These are phyloP conservation scores for Pelmatolapia mariae DNA, from an alignment of 2,113 vertebrate genomes.

Conservation along the genomic window DNA sequence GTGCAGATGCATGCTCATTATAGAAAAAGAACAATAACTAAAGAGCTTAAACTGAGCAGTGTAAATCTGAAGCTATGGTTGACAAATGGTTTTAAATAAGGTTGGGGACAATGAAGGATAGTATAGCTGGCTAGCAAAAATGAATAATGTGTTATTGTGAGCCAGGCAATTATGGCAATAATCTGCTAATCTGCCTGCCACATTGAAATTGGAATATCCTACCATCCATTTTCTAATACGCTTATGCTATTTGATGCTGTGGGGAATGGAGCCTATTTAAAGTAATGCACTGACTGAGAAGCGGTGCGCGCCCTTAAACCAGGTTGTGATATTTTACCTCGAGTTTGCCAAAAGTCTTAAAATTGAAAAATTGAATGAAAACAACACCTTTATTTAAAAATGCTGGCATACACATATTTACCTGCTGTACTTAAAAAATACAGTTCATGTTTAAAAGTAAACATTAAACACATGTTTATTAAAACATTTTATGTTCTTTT, in stretches of 20 bases:
- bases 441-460: background rate
- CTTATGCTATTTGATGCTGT: constrained; percentile 1
- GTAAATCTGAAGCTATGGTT: background rate
- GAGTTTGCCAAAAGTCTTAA: background rate
- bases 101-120: background rate
- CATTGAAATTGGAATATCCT: constrained; percentile 23
- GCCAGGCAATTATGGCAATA: constrained; percentile 26
- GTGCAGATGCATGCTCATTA: background rate
- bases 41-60: background rate
- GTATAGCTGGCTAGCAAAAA: background rate
- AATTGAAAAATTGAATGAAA: background rate
- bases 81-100: constrained; percentile 6
- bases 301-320: accelerated
- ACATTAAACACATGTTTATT: background rate
- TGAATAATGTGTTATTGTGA: background rate
- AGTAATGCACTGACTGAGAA: background rate
- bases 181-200: constrained; percentile 45
- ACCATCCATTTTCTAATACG: constrained; percentile 24
- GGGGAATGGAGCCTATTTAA: background rate
- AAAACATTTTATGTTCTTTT: background rate
- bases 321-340: background rate
- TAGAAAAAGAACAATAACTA: background rate
- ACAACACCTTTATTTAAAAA: background rate
- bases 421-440: background rate
- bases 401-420: background rate